Base-by-base conservation (phyloP, 2,888 invertebrate genomes). In the Cyclophora albipunctata region DNA sequence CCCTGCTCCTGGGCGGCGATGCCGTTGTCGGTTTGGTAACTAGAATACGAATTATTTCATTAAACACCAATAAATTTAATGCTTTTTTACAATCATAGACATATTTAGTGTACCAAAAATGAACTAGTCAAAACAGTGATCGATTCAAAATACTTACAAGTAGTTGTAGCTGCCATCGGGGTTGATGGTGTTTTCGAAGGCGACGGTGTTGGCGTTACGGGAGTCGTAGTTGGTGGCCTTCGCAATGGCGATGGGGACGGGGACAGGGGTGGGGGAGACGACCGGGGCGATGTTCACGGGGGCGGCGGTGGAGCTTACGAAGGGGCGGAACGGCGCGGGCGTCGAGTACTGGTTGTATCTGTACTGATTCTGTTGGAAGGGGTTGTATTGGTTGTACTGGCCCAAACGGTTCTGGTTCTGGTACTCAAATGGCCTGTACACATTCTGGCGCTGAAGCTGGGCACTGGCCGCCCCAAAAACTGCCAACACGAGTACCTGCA, bases 1-100 rank as follows among this genome's bases (percentile, higher is more conserved):
- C 91, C 92, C 55, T 90, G 85, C 63, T 88, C 91, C 54, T 91
- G 90, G 33, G 90, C 91, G 0, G 89, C 84, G 62, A 92, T 92
- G 42, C 92, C 92, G 66, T 92, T 92, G 66, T 89, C 89, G 40
- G 91, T 91, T 73, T 92, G 91, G 67, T 84, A 92, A 64, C 92
- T 91, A 57, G 35, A 68, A 69, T 41, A 45, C 47, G 46, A 20
- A 20, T 20, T 20, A 20, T 20, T 20, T 20, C 2, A 20, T 20
- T 20, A 20, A 20, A 20, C 20, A 20, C 20, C 20, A 20, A 20
- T 20, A 20, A 20, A 20, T 20, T 20, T 20, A 20, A 20, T 20
- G 20, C 20, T 20, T 20, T 20, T 20, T 20, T 20, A 20, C 20
- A 20, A 20, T 20, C 20, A 20, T 20, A 20, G 20, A 20, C 20